These are phyloP conservation scores for Muscicapa comitata DNA, from an alignment of 2,797 vertebrate species.

Conservation along the genomic window DNA sequence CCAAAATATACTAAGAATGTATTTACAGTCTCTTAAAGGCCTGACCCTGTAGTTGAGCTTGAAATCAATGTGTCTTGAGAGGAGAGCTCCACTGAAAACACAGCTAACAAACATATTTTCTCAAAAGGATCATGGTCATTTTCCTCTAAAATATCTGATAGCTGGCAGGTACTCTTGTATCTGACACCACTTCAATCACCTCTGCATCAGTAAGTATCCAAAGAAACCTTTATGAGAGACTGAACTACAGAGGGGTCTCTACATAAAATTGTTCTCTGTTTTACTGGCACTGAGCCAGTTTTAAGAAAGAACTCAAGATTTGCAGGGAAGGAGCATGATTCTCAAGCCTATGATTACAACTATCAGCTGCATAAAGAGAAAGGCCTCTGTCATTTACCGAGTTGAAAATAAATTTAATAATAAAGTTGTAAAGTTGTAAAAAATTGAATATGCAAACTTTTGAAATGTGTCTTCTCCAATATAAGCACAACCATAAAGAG, in stretches of 20 bases:
- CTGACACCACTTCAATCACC: neutral
- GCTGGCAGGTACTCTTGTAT: neutral
- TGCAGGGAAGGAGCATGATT: neutral
- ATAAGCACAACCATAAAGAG: neutral
- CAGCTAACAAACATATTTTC: neutral
- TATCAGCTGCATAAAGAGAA: neutral
- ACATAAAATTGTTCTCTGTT: neutral
- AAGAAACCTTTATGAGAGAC: neutral
- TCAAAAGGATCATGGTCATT: neutral
- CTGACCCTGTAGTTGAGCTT: neutral
- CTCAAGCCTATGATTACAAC: neutral
- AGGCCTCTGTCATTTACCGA: neutral
- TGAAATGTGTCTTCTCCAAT: neutral
- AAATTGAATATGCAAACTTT: neutral
- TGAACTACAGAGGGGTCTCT: neutral
- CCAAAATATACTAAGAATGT: neutral
- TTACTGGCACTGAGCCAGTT: neutral
- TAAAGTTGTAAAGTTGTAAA: neutral
- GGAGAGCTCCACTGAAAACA: neutral
- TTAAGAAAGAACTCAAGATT: neutral
- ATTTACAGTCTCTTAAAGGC: neutral
- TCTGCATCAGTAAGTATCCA: neutral
- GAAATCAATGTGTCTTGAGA: neutral
- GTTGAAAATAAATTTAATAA: neutral
- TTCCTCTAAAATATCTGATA: neutral